Evolutionary conservation across 2,113 vertebrate genomes (phyloP), one percentile per base, ranked within the genome.

Genomic region (Ceyx melanurus): DNA sequence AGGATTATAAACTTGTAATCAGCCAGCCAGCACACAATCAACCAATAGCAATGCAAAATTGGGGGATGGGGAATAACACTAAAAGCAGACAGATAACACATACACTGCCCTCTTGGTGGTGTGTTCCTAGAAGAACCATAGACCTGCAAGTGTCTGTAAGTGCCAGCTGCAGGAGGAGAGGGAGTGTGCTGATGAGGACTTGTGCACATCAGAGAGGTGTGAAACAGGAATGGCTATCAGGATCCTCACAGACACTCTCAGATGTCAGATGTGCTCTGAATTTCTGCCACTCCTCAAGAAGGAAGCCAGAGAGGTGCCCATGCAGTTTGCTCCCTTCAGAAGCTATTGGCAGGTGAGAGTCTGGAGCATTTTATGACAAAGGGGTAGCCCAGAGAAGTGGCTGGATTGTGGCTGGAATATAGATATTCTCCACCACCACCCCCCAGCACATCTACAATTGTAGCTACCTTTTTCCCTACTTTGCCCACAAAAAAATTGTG

Each of bases 1-100:
- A 86, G 40, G 15, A 73, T 84, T 45, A 89, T 89, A 60, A 95
- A 87, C 67, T 77, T 80, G 64, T 51, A 64, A 67, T 91, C 51
- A 85, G 72, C 16, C 62, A 92, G 64, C 50, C 74, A 75, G 74
- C 71, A 64, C 56, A 88, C 12, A 57, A 8, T 50, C 74, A 89
- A n/a, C 95, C 91, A 85, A 86, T 45, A 91, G 10, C 58, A 74
- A 56, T 45, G 46, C 60, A 92, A 78, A 91, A 51, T 2, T 57
- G 40, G 64, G 73, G 60, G 45, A 75, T 22, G 45, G 61, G 43
- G 43, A 22, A 72, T 79, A 80, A 56, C 66, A 48, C 51, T 87
- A 70, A 73, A 9, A 73, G 71, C n/a, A 85, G 21, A 22, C 5
- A 23, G 25, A 16, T 70, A 91, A 57, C 45, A 79, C 26, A 48